These are phyloP conservation scores for Toxotes chatareus DNA, from an alignment of 2,113 vertebrate species.

Conservation along the genomic window DNA sequence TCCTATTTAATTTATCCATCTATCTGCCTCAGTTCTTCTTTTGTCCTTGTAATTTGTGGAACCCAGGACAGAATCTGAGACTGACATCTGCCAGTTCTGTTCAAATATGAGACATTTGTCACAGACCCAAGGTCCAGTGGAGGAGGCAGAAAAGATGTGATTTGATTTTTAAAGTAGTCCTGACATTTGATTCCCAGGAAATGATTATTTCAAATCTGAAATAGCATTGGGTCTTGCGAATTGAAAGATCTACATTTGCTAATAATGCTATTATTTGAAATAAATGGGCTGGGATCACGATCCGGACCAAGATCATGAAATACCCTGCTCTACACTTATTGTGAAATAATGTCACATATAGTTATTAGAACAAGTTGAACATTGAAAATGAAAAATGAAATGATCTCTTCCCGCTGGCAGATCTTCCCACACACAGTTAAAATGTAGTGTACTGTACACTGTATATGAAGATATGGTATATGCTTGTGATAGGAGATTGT, in stretches of 20 bases:
- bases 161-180: conserved; percentile 47
- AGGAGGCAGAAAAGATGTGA: conserved; percentile 52
- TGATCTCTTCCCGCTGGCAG: conserved; percentile 21
- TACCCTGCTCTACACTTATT: conserved; percentile 21
- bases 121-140: conserved; percentile 43
- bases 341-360: conserved; percentile 44
- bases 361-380: conserved; percentile 43
- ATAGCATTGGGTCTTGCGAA: conserved; percentile 15
- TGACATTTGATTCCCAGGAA: conserved; percentile 56
- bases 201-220: conserved; percentile 43
- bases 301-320: conserved; percentile 28
- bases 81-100: conserved; percentile 54
- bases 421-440: conserved; percentile 18
- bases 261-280: conserved; percentile 49
- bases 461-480: conserved; percentile 47
- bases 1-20: background rate
- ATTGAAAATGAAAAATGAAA: conserved; percentile 61
- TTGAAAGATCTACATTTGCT: conserved; percentile 15
- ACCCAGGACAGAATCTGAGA: conserved; percentile 33
- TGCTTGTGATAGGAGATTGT: conserved; percentile 49
- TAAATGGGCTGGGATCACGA: conserved; percentile 25
- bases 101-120: conserved; percentile 59
- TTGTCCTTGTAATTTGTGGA: conserved; percentile 39
- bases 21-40: conserved; percentile 18
- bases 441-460: conserved; percentile 12